Evolutionary conservation across 2,113 vertebrate genomes (phyloP).

Genomic region (Ivindomyrus marchei): DNA sequence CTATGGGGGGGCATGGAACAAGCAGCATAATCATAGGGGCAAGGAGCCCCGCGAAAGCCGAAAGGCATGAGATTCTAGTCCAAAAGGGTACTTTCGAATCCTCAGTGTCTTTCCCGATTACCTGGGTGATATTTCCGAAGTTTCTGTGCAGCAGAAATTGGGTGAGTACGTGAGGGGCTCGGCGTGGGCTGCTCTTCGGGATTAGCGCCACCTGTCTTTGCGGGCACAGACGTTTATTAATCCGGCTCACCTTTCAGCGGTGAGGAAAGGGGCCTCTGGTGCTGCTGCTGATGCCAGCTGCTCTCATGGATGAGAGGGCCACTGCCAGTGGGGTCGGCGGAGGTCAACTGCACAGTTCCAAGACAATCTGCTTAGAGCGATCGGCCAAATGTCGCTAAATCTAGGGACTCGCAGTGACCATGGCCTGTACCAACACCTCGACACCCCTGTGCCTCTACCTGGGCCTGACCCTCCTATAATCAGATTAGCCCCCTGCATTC

Average conservation of each 20-base stretch:
- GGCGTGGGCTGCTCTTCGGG: conserved; percentile 61
- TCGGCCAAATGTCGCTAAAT: conserved; percentile 32
- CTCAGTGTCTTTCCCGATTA: conserved; percentile 33
- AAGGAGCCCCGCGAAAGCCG: not conserved
- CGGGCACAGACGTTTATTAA: conserved; percentile 62
- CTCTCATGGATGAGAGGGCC: not conserved
- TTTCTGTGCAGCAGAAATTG: conserved; percentile 59
- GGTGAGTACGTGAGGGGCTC: conserved; percentile 60
- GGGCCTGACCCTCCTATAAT: conserved; percentile 45
- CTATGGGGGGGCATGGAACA: not conserved
- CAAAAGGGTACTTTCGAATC: not conserved
- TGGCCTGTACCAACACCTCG: conserved; percentile 19
- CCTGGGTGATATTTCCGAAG: conserved; percentile 69
- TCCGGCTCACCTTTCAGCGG: conserved; percentile 49
- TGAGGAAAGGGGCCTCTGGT: conserved; percentile 30
- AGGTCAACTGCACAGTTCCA: conserved; percentile 39
- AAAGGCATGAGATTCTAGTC: not conserved
- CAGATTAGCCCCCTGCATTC: conserved; percentile 55
- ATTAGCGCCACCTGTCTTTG: conserved; percentile 70
- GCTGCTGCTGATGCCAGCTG: not conserved
- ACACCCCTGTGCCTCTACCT: conserved; percentile 42
- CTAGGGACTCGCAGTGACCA: conserved; percentile 9
- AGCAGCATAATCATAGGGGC: not conserved
- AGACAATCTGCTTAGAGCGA: conserved; percentile 37
- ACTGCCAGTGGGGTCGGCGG: conserved; percentile 25